Base-by-base conservation (phyloP, 2,113 vertebrate genomes). In the Scomber scombrus region DNA sequence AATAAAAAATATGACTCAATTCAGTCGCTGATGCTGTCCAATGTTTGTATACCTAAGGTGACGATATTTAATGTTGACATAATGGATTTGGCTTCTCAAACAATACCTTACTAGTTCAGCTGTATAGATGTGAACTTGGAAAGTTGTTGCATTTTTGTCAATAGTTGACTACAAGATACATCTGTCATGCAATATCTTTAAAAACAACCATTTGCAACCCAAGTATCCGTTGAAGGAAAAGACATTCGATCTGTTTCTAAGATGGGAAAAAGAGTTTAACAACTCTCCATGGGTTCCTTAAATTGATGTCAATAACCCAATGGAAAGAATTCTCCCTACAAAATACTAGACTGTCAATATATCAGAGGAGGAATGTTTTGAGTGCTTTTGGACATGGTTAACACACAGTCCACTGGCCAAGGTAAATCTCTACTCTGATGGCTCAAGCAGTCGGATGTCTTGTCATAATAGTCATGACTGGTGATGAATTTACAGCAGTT, bases 401-500 rank as follows among this genome's bases (percentile, higher is more conserved):
- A 51, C 65, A 29, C 56, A 65, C 11, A 60, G 52, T 18, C 29
- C 47, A 43, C 18, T 0, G 11, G 86, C 88, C 90, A 93, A 88
- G 29, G 47, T 90, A 90, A 91, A 89, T 75, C 15, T 72, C 34
- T 40, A 23, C 3, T 1, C 77, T 88, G 76, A 90, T 90, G 61
- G 78, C 60, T 31, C 54, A 84, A 92, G 78, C 82, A 91, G 84
- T 57, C 52, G 73, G 75, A 84, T 83, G 71, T 89, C 79, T 77
- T 79, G 51, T 87, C 81, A 63, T 62, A 80, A 81, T 46, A 78
- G 29, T 66, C 64, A 58, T 60, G 56, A 81, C 62, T 55, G 31
- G 7, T 63, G 68, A 66, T 66, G 49, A 55, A 89, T 91, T 89
- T 86, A 88, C 56, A 74, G 12, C 52, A 45, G 43, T 2, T 63